phyloP scores from a whole-genome alignment of 2,888 invertebrate species.

The Leptura quadrifasciata region DNA sequence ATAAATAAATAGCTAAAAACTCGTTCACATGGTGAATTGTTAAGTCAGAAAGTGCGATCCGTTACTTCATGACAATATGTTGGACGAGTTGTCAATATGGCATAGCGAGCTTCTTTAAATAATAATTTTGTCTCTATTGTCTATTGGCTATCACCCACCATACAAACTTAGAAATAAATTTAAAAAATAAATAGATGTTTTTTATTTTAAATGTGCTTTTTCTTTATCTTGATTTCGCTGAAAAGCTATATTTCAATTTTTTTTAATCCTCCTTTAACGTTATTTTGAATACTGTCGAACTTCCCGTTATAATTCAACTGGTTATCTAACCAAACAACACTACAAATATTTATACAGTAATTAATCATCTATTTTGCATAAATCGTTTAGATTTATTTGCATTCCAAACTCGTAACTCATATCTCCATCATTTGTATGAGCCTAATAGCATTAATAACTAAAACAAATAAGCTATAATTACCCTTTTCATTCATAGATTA shows the following conservation, averaged over 20 bases:
- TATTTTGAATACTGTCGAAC: neutral
- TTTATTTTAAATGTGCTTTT: no score
- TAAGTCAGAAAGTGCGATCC: no score
- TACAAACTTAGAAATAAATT: no score
- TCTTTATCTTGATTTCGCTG: neutral
- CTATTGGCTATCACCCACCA: no score
- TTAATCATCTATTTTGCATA: slow-evolving; percentile 22
- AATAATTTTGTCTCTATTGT: no score
- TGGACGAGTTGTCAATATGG: no score
- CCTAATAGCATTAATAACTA: slow-evolving; percentile 17
- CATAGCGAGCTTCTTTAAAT: no score
- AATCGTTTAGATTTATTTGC: slow-evolving; percentile 8
- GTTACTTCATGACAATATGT: no score
- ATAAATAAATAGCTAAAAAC: no score
- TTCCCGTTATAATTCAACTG: neutral
- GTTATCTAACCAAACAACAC: neutral
- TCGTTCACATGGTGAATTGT: no score
- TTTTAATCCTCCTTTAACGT: neutral
- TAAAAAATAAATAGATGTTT: no score
- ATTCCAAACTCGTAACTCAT: slow-evolving; percentile 19
- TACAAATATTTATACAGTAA: slow-evolving; percentile 10
- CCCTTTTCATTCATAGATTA: slow-evolving; percentile 8
- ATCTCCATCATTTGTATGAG: slow-evolving; percentile 5
- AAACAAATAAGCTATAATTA: slow-evolving; percentile 16
- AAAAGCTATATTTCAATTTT: neutral